phyloP scores from a whole-genome alignment of 2,888 invertebrate species.

The Galeopsomyia nigrocyanea region DNA sequence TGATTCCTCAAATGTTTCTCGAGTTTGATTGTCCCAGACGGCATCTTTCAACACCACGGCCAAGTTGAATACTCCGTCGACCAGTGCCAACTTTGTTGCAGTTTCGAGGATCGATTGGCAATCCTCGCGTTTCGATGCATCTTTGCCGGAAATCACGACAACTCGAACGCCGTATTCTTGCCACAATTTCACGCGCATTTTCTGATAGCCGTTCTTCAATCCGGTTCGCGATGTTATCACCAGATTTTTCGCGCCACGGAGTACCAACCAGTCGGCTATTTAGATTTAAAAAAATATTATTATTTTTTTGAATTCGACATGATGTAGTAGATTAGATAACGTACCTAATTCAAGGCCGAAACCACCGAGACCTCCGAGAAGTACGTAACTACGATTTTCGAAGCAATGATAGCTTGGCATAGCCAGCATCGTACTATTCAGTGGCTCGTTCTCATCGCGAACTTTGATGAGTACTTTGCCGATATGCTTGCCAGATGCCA shows the following conservation, averaged over 20 bases:
- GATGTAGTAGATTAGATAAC: constrained; percentile 59
- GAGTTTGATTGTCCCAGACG: constrained; percentile 71
- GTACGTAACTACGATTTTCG: constrained; percentile 72
- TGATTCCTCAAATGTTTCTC: constrained; percentile 70
- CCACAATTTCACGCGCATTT: constrained; percentile 78
- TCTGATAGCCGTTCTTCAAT: constrained; percentile 85
- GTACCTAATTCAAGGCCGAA: constrained; percentile 82
- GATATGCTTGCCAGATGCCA: constrained; percentile 82
- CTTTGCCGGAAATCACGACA: constrained; percentile 76
- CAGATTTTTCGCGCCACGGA: constrained; percentile 84
- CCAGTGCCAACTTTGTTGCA: constrained; percentile 69
- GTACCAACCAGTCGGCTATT: constrained; percentile 85
- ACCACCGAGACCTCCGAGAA: constrained; percentile 89
- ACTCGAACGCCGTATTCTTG: constrained; percentile 78
- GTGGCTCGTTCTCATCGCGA: constrained; percentile 52
- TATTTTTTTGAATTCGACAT: neutral
- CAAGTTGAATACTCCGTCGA: constrained; percentile 78
- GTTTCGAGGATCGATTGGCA: constrained; percentile 78
- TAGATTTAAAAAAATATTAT: neutral
- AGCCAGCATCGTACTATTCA: constrained; percentile 62
- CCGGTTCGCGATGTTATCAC: constrained; percentile 87
- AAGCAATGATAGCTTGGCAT: constrained; percentile 71
- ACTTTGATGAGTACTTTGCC: constrained; percentile 74
- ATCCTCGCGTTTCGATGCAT: constrained; percentile 80
- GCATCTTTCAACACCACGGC: constrained; percentile 74